Evolutionary conservation across 1,140 invertebrate genomes (phyloP).

Genomic region (Bradynema listronoti): DNA sequence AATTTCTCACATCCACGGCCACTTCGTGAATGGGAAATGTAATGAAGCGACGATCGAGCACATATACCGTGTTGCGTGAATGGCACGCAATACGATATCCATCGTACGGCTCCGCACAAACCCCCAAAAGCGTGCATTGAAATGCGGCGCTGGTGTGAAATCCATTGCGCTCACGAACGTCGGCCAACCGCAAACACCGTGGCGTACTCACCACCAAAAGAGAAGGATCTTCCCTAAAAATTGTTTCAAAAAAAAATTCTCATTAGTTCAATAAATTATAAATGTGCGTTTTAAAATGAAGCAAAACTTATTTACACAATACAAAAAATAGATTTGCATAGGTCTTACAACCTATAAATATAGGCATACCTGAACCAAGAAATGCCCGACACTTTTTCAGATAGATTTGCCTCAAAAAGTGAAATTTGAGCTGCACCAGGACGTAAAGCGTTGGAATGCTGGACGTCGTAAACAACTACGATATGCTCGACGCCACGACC

Average conservation of each 20-base stretch:
- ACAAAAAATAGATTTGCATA: no score
- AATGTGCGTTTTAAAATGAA: no score
- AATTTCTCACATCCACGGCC: constrained; percentile 12
- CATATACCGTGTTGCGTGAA: constrained; percentile 17
- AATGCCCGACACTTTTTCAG: constrained; percentile 20
- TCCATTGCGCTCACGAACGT: constrained; percentile 22
- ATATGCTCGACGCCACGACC: constrained; percentile 16
- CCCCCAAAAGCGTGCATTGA: constrained; percentile 13
- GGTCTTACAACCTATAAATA: no score
- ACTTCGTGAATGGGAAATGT: constrained; percentile 16
- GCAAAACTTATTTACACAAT: no score
- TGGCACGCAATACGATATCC: constrained; percentile 25
- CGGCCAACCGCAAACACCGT: constrained; percentile 17
- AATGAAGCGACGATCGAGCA: constrained; percentile 22
- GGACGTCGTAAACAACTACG: constrained; percentile 22
- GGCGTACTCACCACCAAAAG: constrained; percentile 12
- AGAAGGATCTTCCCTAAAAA: constrained; percentile 21
- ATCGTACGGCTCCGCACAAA: constrained; percentile 16
- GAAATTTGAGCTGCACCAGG: not conserved
- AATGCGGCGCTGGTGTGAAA: constrained; percentile 19
- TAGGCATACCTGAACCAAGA: constrained; percentile 21
- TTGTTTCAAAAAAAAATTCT: not conserved
- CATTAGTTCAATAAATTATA: not conserved
- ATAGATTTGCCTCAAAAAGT: constrained; percentile 25
- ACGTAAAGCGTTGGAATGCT: constrained; percentile 6